Evolutionary conservation across 2,797 vertebrate genomes (phyloP).

Genomic region (Lacerta viridis): DNA sequence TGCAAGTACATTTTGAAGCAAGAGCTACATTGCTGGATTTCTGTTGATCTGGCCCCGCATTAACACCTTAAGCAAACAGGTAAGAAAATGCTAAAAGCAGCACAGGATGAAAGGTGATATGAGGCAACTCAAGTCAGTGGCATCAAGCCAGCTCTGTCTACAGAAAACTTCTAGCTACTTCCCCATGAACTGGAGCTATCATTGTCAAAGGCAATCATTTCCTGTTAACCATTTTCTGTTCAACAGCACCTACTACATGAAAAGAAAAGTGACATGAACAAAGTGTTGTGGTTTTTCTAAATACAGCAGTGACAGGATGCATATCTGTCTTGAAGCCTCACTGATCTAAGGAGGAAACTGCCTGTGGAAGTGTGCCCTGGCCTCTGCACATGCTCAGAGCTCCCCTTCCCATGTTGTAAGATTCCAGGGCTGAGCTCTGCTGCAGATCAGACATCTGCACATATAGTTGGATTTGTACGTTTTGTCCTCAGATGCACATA

Average conservation of each 20-base stretch:
- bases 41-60: background rate
- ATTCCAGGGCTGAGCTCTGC: background rate
- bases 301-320: background rate
- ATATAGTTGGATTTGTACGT: background rate
- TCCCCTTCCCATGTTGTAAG: background rate
- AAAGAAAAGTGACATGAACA: background rate
- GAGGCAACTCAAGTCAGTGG: background rate
- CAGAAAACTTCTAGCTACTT: background rate
- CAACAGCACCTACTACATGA: background rate
- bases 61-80: constrained; percentile 2
- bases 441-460: background rate
- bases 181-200: background rate
- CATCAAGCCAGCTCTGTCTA: background rate
- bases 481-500: background rate
- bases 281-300: background rate
- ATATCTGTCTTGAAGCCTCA: background rate
- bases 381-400: background rate
- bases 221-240: background rate
- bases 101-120: background rate
- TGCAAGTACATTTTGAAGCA: background rate
- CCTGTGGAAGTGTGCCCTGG: background rate
- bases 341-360: background rate
- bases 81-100: background rate
- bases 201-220: background rate
- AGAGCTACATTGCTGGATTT: background rate